Evolutionary conservation across 2,797 vertebrate species (phyloP).

Genomic region (Zenarchopterus dispar): DNA sequence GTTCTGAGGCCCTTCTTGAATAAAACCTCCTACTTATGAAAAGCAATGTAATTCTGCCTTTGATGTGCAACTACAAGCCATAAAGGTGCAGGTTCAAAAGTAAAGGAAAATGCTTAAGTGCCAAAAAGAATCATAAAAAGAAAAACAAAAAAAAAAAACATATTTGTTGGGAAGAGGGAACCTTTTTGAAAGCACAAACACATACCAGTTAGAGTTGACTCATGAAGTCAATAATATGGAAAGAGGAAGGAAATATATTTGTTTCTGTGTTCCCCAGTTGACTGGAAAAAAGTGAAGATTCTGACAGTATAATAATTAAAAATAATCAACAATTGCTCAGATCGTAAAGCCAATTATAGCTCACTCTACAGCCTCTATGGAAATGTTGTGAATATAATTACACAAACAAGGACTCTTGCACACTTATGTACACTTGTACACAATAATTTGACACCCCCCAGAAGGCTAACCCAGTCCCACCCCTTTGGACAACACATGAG

Average conservation of each 20-base stretch:
- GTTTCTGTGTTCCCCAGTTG: slow-evolving; percentile 21
- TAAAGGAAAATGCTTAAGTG: slow-evolving; percentile 62
- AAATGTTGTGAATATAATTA: slow-evolving; percentile 72
- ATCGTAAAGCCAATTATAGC: slow-evolving; percentile 81
- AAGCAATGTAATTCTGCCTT: slow-evolving; percentile 70
- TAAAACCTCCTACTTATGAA: slow-evolving; percentile 64
- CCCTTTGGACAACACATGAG: slow-evolving; percentile 72
- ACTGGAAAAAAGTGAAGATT: slow-evolving; percentile 22
- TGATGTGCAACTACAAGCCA: slow-evolving; percentile 62
- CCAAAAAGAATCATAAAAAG: neutral
- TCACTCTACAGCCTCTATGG: slow-evolving; percentile 66
- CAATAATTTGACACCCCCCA: slow-evolving; percentile 68
- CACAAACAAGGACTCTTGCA: slow-evolving; percentile 66
- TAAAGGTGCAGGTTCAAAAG: slow-evolving; percentile 60
- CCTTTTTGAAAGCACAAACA: slow-evolving; percentile 51
- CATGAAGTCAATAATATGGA: slow-evolving; percentile 21
- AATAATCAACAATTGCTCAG: slow-evolving; percentile 72
- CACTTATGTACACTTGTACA: too few species aligned
- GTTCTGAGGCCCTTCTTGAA: slow-evolving; percentile 53
- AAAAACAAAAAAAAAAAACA: neutral
- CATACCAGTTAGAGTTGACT: slow-evolving; percentile 35
- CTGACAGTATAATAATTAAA: slow-evolving; percentile 45
- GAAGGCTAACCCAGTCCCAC: slow-evolving; percentile 49
- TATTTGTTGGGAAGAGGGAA: slow-evolving; percentile 38
- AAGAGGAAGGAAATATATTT: slow-evolving; percentile 5